Evolutionary conservation across 2,888 invertebrate species (phyloP).

Genomic region (Adineta ricciae): DNA sequence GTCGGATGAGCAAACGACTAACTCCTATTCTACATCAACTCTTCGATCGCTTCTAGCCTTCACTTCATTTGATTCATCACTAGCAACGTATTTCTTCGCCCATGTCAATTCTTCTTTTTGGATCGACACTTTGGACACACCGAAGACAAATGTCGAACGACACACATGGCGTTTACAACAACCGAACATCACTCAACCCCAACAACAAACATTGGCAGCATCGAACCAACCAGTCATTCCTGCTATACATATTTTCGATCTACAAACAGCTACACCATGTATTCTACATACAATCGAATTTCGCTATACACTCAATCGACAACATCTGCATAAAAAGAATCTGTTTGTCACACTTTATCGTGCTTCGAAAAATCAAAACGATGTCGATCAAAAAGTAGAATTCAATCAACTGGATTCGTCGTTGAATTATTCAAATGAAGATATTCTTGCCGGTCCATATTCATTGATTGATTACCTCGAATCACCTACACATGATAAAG

Average conservation of each 20-base stretch:
- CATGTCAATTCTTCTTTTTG: background rate
- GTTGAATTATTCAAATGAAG: background rate
- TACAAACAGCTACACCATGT: slow-evolving; percentile 10
- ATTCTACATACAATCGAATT: background rate
- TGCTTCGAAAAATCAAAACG: background rate
- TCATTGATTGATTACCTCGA: slow-evolving; percentile 2
- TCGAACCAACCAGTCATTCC: background rate
- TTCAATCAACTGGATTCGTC: background rate
- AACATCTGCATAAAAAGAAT: background rate
- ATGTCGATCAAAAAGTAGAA: slow-evolving; percentile 18
- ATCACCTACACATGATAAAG: background rate
- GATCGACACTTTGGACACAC: slow-evolving; percentile 1
- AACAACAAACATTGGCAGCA: background rate
- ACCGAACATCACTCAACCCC: background rate
- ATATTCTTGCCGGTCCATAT: slow-evolving; percentile 8
- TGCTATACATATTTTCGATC: background rate
- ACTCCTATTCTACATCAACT: background rate
- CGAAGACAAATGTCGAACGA: background rate
- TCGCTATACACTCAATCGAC: slow-evolving; percentile 19
- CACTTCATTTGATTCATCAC: background rate
- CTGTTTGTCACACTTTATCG: background rate
- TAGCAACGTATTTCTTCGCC: background rate
- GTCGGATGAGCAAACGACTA: background rate
- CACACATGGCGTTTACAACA: slow-evolving; percentile 19
- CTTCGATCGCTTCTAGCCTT: background rate